A percentile compares a stretch with the other conserved stretches of the same genome.
Evolutionary conservation across 2,113 vertebrate genomes (phyloP).

Genomic region (Ciconia boyciana): DNA sequence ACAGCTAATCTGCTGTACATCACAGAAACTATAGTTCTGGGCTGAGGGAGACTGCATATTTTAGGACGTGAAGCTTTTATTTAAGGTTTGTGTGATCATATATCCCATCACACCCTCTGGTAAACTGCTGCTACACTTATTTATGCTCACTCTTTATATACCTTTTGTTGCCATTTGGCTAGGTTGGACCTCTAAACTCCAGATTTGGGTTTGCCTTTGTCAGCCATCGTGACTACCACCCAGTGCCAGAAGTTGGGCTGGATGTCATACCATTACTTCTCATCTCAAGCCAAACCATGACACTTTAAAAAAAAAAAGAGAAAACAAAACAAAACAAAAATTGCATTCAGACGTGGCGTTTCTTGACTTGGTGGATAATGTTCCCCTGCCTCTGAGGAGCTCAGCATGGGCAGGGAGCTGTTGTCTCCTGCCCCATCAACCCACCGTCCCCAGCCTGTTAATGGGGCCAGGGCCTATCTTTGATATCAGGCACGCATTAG

Average conservation of each 20-base stretch:
- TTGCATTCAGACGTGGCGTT: neutral
- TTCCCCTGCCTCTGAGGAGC: neutral
- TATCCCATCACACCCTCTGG: neutral
- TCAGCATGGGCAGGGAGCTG: neutral
- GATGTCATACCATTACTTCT: neutral
- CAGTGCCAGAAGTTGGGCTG: neutral
- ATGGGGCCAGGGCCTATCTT: neutral
- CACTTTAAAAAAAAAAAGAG: neutral
- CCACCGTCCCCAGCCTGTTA: neutral
- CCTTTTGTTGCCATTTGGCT: neutral
- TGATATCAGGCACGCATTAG: neutral
- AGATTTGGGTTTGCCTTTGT: neutral
- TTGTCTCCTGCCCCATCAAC: neutral
- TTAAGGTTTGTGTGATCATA: neutral
- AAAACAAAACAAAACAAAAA: neutral
- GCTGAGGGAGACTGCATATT: neutral
- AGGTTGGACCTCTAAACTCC: neutral
- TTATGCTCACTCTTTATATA: neutral
- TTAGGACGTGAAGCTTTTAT: neutral
- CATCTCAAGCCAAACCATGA: neutral
- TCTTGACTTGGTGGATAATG: neutral
- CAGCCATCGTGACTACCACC: rapidly evolving
- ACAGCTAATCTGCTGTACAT: neutral
- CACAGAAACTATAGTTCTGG: neutral
- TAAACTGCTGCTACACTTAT: neutral